These are phyloP conservation scores for Megalopta genalis DNA, from an alignment of 1,140 invertebrate genomes.

Conservation along the genomic window DNA sequence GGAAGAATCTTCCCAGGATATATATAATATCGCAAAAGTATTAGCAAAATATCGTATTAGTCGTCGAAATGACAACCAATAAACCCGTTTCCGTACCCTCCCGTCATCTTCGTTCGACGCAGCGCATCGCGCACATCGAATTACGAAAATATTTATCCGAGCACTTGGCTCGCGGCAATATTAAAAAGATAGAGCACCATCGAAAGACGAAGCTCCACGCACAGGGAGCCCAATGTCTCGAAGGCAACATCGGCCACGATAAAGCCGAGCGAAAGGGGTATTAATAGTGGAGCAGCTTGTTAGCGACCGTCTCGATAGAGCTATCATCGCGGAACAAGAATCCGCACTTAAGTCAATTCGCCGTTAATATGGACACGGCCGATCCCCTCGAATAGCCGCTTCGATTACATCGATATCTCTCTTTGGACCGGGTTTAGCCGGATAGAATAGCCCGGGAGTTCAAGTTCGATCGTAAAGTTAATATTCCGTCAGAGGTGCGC, in stretches of 20 bases:
- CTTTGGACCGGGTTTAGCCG: background rate
- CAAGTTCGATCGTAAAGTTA: slow-evolving; percentile 26
- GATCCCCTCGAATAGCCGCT: background rate
- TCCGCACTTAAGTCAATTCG: slow-evolving; percentile 44
- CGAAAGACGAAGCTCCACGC: too few species aligned
- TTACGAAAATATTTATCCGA: too few species aligned
- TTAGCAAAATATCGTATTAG: too few species aligned
- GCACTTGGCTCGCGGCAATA: too few species aligned
- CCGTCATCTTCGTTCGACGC: too few species aligned
- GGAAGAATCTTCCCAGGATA: too few species aligned
- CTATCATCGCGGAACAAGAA: slow-evolving; percentile 37
- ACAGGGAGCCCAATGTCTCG: too few species aligned
- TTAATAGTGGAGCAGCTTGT: background rate
- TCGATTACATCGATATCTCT: slow-evolving; percentile 15
- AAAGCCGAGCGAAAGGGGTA: background rate
- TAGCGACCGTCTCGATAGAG: slow-evolving; percentile 11
- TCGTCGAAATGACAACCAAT: too few species aligned
- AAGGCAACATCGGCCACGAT: background rate
- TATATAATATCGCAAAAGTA: too few species aligned
- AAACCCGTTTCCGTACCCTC: too few species aligned
- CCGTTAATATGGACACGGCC: background rate
- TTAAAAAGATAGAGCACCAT: too few species aligned
- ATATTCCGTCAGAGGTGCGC: background rate
- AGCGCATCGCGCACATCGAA: too few species aligned
- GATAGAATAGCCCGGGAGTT: background rate